phyloP scores from a whole-genome alignment of 2,113 vertebrate species.

The Rostratula benghalensis region DNA sequence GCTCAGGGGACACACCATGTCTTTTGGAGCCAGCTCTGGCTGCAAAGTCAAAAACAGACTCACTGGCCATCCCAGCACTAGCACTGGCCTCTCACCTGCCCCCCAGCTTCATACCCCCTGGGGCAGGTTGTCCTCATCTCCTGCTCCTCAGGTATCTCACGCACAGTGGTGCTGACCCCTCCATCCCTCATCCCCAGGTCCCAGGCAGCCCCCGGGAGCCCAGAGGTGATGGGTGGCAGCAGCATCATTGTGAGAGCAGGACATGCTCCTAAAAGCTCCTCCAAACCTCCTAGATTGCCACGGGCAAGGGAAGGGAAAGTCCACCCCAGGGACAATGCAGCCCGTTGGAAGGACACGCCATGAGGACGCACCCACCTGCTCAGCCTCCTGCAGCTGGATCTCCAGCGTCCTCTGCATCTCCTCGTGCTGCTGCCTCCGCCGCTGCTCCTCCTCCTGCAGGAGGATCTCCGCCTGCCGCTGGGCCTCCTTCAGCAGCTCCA shows the following conservation, averaged over 20 bases:
- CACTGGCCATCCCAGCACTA: background rate
- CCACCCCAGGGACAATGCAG: rapidly evolving
- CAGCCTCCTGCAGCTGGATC: conserved; percentile 86
- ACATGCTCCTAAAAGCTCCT: background rate
- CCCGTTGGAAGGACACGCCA: background rate
- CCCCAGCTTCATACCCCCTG: background rate
- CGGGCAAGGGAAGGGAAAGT: rapidly evolving
- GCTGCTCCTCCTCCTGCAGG: conserved; percentile 87
- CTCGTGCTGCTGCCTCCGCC: conserved; percentile 86
- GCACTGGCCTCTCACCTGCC: background rate
- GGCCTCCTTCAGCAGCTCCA: conserved; percentile 92
- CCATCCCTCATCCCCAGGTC: background rate
- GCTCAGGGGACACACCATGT: background rate
- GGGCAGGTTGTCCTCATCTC: background rate
- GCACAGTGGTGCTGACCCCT: background rate
- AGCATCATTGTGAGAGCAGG: background rate
- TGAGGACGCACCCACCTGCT: conserved; percentile 78
- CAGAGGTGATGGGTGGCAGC: background rate
- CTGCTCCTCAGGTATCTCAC: background rate
- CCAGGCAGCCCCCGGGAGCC: background rate
- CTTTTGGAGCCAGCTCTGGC: background rate
- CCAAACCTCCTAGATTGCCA: background rate
- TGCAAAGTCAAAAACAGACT: background rate
- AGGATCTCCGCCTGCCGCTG: conserved; percentile 87
- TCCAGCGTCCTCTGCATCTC: conserved; percentile 89